These are phyloP conservation scores for Pachyrhynchus sulphureomaculatus DNA, from an alignment of 1,140 invertebrate species.

Conservation along the genomic window DNA sequence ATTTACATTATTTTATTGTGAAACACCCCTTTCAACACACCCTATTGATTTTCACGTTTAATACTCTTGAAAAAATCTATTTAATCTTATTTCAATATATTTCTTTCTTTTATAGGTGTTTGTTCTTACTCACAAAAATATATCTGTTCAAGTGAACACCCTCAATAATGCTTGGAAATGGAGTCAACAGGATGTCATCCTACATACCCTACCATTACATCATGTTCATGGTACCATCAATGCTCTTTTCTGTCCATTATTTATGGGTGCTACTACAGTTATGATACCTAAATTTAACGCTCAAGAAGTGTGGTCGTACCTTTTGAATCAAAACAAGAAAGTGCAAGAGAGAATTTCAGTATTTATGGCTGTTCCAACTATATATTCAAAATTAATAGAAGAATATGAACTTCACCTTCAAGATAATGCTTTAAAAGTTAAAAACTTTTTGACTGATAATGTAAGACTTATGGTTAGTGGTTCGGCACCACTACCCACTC, in stretches of 20 bases:
- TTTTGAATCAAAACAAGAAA: conserved; percentile 65
- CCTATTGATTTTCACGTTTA: no score
- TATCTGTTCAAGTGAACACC: conserved; percentile 67
- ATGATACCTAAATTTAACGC: conserved; percentile 76
- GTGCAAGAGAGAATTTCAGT: conserved; percentile 64
- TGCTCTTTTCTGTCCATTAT: conserved; percentile 74
- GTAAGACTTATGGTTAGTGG: conserved; percentile 79
- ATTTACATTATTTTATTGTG: no score
- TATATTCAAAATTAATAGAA: conserved; percentile 80
- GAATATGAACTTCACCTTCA: conserved; percentile 72
- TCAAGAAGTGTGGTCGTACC: conserved; percentile 68
- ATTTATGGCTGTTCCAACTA: conserved; percentile 89
- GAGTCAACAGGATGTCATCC: conserved; percentile 67
- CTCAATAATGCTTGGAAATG: conserved; percentile 76
- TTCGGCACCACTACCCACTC: conserved; percentile 76
- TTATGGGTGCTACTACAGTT: conserved; percentile 69
- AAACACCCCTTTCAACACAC: no score
- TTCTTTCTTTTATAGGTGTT: conserved; percentile 68
- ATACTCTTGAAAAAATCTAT: no score
- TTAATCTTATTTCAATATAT: no score
- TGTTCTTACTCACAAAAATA: conserved; percentile 75
- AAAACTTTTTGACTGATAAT: conserved; percentile 50
- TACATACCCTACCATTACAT: conserved; percentile 85
- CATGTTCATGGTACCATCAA: conserved; percentile 89
- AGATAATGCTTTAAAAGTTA: conserved; percentile 59